These are phyloP conservation scores for Plectrocnemia conspersa DNA, from an alignment of 1,140 invertebrate species.

Conservation along the genomic window DNA sequence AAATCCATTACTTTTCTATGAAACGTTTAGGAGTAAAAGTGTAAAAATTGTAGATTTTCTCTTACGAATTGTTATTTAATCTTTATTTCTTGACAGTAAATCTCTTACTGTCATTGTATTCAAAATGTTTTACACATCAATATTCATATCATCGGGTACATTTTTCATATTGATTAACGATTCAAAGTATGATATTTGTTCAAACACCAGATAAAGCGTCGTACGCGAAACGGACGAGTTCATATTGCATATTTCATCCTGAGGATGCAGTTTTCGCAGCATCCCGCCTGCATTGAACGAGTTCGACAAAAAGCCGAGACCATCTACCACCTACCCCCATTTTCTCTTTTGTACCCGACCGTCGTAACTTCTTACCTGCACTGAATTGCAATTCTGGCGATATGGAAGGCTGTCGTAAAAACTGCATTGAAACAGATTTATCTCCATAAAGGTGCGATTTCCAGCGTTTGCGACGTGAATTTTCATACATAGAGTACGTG, in stretches of 20 bases:
- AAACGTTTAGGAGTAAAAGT: too few relatives aligned
- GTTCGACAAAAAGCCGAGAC: not conserved
- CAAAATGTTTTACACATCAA: too few relatives aligned
- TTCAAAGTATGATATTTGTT: too few relatives aligned
- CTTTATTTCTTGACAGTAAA: too few relatives aligned
- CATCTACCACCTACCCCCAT: too few relatives aligned
- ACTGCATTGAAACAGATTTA: not conserved
- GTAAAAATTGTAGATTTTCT: too few relatives aligned
- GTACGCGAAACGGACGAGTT: not conserved
- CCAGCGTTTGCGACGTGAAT: not conserved
- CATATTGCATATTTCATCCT: constrained; percentile 18
- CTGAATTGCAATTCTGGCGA: constrained; percentile 4
- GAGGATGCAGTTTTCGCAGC: constrained; percentile 17
- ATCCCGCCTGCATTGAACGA: constrained; percentile 1
- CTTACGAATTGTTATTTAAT: too few relatives aligned
- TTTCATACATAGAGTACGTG: not conserved
- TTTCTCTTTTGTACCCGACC: not conserved
- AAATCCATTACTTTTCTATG: too few relatives aligned
- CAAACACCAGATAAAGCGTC: too few relatives aligned
- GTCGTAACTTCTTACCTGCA: not conserved
- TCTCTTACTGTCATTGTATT: too few relatives aligned
- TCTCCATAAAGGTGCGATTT: not conserved
- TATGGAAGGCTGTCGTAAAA: not conserved
- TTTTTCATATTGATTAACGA: too few relatives aligned
- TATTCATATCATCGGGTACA: too few relatives aligned